Evolutionary conservation across 1,140 invertebrate genomes (phyloP), one percentile per base, ranked within the genome.

Genomic region (Formica selysi): DNA sequence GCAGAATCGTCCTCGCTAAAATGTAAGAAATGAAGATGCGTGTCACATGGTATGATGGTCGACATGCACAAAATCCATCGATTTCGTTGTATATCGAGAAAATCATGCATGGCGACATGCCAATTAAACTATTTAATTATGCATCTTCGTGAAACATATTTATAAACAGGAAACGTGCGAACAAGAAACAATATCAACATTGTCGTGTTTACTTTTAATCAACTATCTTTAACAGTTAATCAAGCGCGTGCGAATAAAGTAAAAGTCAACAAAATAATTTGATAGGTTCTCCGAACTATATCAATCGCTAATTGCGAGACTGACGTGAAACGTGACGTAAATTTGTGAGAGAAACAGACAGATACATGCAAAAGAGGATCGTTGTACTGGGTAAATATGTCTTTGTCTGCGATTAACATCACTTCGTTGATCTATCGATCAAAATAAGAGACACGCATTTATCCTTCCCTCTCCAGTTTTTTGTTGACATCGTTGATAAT

Each of bases 91-190:
- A 89, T 76, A 91, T 89, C 85, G 74, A 93, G 32, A 92, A 74
- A 92, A 86, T 85, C 92, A 94, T 93, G 93, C 92, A 90, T 87
- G 92, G 92, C 91, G 83, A 54, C 93, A 94, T 93, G 92, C 93
- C 83, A 89, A 76, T 90, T 89, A 64, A 83, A 65, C 64, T 85
- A 70, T 80, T 64, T 73, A 29, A 32, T 65, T 76, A 76, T 80
- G 80, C 80, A 57, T 62, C 48, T 74, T 36, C 13, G 76, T 83
- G 76, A 41, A 86, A 76, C 71, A 78, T 70, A 48, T 86, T 48
- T 19, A 86, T 86, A 71, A 73, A 61, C 65, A 54, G 13, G n/a
- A 79, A 51, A 61, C 67, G 62, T 85, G 79, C 79, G 38, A 48
- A 73, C 38, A 26, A 48, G 80, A 83, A 76, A 88, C 87, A 73